Percentiles rank a stretch among this genome's conserved stretches.
Conservation (phyloP, 2,113 vertebrate species). For the Gambusia affinis region DNA sequence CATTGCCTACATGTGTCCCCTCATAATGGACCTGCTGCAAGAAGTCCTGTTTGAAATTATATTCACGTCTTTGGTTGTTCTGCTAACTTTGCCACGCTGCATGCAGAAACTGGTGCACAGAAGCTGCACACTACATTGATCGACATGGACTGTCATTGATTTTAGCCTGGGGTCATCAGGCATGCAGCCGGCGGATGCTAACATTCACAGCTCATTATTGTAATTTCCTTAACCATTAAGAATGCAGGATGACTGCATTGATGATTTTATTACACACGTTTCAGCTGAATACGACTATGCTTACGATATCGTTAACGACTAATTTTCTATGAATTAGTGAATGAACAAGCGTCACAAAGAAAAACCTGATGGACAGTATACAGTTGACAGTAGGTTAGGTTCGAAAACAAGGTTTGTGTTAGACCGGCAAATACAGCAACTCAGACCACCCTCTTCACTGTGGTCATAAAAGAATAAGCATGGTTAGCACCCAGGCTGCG, state of each 20-base stretch:
- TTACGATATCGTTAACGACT: not conserved
- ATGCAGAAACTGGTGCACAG: not conserved
- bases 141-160: not conserved
- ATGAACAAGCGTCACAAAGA: not conserved
- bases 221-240: slow-evolving; percentile 1
- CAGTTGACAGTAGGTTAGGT: not conserved
- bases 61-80: not conserved
- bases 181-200: not conserved
- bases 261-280: not conserved
- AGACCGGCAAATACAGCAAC: no score
- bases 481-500: no score
- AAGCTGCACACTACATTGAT: not conserved
- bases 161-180: not conserved
- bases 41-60: not conserved
- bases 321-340: not conserved
- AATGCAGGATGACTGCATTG: not conserved
- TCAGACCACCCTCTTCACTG: no score
- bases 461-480: no score
- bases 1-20: not conserved
- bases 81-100: not conserved
- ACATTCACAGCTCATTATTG: not conserved
- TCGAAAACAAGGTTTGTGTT: not conserved
- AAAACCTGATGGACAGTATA: not conserved
- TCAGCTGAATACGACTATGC: not conserved
- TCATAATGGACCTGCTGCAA: not conserved